A percentile compares a stretch with the other conserved stretches of the same genome.
Conservation (phyloP, 2,888 invertebrate species). For the Bellardia pandia region DNA sequence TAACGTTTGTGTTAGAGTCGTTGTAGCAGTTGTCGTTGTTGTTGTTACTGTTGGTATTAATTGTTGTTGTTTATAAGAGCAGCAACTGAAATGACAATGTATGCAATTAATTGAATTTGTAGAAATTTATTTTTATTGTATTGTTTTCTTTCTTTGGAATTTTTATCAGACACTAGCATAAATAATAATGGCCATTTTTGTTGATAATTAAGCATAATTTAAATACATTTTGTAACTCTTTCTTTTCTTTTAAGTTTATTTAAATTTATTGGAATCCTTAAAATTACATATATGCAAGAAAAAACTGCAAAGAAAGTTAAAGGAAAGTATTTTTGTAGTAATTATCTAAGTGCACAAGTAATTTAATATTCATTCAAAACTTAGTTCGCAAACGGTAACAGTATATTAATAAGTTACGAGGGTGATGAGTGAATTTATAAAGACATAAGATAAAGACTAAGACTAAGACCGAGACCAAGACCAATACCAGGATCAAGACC, state of each 20-base stretch:
- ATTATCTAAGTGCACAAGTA: neutral
- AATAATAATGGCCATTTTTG: slow-evolving; percentile 34
- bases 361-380: neutral
- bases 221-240: neutral
- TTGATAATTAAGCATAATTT: slow-evolving; percentile 45
- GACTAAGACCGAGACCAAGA: too few species aligned
- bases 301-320: slow-evolving; percentile 19
- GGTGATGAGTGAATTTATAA: neutral
- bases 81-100: slow-evolving; percentile 48
- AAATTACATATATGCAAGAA: slow-evolving; percentile 1
- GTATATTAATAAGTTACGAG: neutral
- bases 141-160: neutral
- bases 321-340: neutral
- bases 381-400: neutral
- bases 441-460: too few species aligned
- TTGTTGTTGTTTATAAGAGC: slow-evolving; percentile 5
- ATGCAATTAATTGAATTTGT: slow-evolving; percentile 50
- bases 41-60: neutral
- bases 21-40: slow-evolving; percentile 13
- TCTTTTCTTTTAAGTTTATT: neutral
- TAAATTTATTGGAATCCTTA: neutral
- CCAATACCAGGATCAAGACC: too few species aligned
- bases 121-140: slow-evolving; percentile 11
- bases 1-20: neutral
- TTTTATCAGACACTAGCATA: neutral